Percentiles rank a stretch among this genome's conserved stretches.
phyloP scores from a whole-genome alignment of 2,113 vertebrate species.

The Sciurus niger region DNA sequence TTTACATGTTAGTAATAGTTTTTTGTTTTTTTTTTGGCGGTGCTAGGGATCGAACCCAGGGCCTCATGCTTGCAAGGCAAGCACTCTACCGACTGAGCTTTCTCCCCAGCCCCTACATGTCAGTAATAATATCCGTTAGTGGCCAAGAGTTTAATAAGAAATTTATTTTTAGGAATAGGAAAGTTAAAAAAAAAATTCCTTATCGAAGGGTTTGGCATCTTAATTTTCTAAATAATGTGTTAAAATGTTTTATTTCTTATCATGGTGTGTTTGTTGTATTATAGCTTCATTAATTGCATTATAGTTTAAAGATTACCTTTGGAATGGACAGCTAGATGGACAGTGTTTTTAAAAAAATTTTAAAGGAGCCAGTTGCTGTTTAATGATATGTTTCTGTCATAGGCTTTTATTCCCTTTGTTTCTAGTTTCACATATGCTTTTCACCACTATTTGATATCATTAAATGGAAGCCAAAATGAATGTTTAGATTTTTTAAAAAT shows the following conservation, averaged over 20 bases:
- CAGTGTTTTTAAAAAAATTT: background rate
- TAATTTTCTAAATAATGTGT: background rate
- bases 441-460: conserved; percentile 20
- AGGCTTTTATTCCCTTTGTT: conserved; percentile 47
- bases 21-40: background rate
- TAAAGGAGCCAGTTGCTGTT: background rate
- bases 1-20: background rate
- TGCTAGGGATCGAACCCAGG: too few relatives aligned
- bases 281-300: background rate
- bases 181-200: conserved; percentile 12
- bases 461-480: conserved; percentile 20
- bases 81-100: too few relatives aligned
- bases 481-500: background rate
- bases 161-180: background rate
- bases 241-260: background rate
- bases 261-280: background rate
- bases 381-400: background rate
- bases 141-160: conserved; percentile 12
- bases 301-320: background rate
- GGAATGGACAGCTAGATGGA: background rate
- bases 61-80: too few relatives aligned
- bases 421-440: conserved; percentile 11
- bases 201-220: conserved; percentile 37
- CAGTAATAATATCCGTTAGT: background rate
- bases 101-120: background rate